Evolutionary conservation across 2,797 vertebrate species (phyloP), one percentile per base, ranked within the genome.

Genomic region (Myripristis jacobus): DNA sequence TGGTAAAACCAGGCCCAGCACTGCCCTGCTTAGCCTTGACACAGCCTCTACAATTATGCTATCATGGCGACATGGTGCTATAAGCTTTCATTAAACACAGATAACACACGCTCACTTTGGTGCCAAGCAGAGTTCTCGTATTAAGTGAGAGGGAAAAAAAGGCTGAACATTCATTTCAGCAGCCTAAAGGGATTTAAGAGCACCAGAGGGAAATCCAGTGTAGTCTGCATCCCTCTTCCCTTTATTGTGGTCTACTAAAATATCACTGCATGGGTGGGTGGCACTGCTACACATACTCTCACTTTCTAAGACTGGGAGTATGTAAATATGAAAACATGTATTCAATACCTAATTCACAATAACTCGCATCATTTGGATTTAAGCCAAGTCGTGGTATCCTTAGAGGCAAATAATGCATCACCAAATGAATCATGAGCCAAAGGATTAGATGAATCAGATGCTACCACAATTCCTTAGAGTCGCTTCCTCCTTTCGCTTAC

Each of bases 51-150:
- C 71, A 84, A 86, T 82, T 83, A 82, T 55, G 57, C 77, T 64
- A 77, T 81, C 75, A 83, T 48, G 64, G 80, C 72, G 80, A 68
- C 71, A 50, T 46, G 1, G 73, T 18, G 75, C 82, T 61, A 73
- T 70, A 79, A 87, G 75, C 83, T 83, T 85, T 79, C 81, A 88
- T 90, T 89, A 87, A 77, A 69, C 63, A 79, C 70, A 78, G 78
- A 89, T 81, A 88, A 89, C 75, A 83, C 79, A 87, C 56, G 67
- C 63, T 77, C 80, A 76, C 83, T 79, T 75, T 74, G 72, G 80
- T 79, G 72, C 75, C 63, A 38, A 21, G 68, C 58, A 62, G 73
- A 61, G 72, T 80, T 86, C 59, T 84, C 86, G 88, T 84, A 87
- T 87, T 91, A 86, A 80, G 66, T 52, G 65, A 31, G 78, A 62